Evolutionary conservation across 2,797 vertebrate genomes (phyloP), one percentile per base, ranked within the genome.

Genomic region (Octomys mimax): DNA sequence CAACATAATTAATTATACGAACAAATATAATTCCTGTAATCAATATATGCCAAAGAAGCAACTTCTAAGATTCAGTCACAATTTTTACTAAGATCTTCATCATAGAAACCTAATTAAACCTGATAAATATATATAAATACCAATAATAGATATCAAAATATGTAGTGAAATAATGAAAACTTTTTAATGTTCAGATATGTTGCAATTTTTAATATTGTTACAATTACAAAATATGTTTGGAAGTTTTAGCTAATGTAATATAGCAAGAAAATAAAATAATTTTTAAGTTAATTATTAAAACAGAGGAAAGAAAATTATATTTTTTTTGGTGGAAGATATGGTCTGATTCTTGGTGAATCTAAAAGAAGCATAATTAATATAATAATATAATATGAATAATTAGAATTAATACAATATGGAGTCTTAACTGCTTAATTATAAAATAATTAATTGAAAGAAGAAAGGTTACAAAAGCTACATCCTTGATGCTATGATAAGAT

Each of bases 1-100:
- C 62, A 91, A 42, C 16, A 68, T 73, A 91, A 79, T n/a, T 87
- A 93, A 80, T 93, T 93, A 52, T 46, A 84, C 87, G 59, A 96
- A 75, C 6, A 84, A 79, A 82, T 71, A 91, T 64, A 88, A 66
- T 93, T 64, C n/a, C 83, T 68, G 79, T 70, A 91, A 82, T 86
- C 12, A 88, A 39, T 81, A 59, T 10, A 87, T 81, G n/a, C 1
- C 61, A 64, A 24, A 85, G 81, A 83, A 46, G 0, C 8, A 95
- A 64, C 64, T 94, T 92, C 28, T 92, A 87, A 91, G 91, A 88
- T 88, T 85, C 33, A 84, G 59, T 61, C 70, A 5, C 12, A 85
- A 61, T 88, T 90, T 57, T n/a, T 79, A 57, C 49, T 77, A 90
- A 90, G 77, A 61, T 52, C 6, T 61, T 96, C 70, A 19, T 28